Evolutionary conservation across 2,888 invertebrate species (phyloP), one percentile per base, ranked within the genome.

Genomic region (Ichneumon xanthorius): DNA sequence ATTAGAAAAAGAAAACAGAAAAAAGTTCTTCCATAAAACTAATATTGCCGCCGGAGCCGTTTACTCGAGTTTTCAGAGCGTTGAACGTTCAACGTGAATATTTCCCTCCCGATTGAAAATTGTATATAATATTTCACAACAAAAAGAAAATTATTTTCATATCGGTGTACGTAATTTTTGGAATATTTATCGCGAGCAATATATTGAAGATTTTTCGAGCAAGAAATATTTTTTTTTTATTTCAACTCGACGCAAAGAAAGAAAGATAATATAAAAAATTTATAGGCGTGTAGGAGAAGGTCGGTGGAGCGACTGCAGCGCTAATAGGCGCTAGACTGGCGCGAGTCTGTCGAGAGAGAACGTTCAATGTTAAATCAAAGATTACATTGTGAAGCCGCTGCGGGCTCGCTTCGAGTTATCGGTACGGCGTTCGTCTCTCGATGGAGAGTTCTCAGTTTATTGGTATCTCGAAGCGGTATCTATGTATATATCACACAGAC

Each of bases 321-420:
- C 63, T 30, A 63, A 63, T 33, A 63, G 63, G 63, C 33, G 30
- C 30, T 33, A n/a, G 33, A 30, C 63, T 30, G 33, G 30, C 45
- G 14, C 45, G 30, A 5, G 16, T 30, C 63, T 63, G 16, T 7
- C 33, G 61, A 26, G 61, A 26, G 76, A 58, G 45, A 33, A 22
- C 50, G 65, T 71, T 81, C 71, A 81, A 70, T 78, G 81, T 11
- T 65, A 79, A 82, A 85, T 85, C 75, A 82, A 82, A 81, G 85
- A 85, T 85, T 78, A 79, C 79, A 85, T 82, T 85, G 81, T 82
- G 65, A 16, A 61, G 68, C 30, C 53, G 68, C 33, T 58, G 45
- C 4, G 80, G 58, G 71, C 80, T n/a, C 48, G 78, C 26, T 63
- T 33, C 61, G 77, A 73, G 55, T 82, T 79, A 85, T 82, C 78